Conservation (phyloP, 1,140 invertebrate species). For the Drosophila ohnishii region DNA sequence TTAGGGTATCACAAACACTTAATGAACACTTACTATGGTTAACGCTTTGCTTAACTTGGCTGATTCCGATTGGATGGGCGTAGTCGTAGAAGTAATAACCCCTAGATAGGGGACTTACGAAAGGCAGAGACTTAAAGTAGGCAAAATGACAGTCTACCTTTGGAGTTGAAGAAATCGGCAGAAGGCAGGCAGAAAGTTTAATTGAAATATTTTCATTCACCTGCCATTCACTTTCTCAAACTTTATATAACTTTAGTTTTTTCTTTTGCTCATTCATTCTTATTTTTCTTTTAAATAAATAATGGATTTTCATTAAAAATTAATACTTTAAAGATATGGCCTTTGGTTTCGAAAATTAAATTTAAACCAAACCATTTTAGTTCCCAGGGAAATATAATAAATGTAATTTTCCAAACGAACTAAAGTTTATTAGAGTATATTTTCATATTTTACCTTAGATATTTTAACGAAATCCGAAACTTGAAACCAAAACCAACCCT, state of each 20-base stretch:
- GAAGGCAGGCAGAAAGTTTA: slow-evolving; percentile 1
- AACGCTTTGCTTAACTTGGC: slow-evolving; percentile 31
- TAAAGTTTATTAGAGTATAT: neutral
- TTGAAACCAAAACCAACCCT: neutral
- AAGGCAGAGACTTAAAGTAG: slow-evolving; percentile 24
- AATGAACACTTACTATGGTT: slow-evolving; percentile 67
- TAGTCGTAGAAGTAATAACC: slow-evolving; percentile 1
- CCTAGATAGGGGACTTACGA: neutral
- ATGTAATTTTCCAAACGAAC: neutral
- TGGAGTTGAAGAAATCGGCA: neutral
- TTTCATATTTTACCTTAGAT: neutral
- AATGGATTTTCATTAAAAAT: neutral
- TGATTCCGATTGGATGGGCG: slow-evolving; percentile 26
- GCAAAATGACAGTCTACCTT: slow-evolving; percentile 1
- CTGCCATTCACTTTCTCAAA: neutral
- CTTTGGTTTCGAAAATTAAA: neutral
- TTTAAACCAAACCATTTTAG: neutral
- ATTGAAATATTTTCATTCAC: neutral
- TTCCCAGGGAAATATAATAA: neutral
- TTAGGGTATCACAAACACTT: slow-evolving; percentile 67
- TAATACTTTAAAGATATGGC: neutral
- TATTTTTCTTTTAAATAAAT: neutral
- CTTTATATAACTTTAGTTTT: neutral
- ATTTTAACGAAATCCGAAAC: neutral
- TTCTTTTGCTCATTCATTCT: neutral